Conservation (phyloP, 1,140 invertebrate genomes). For the Lucilia sericata region DNA sequence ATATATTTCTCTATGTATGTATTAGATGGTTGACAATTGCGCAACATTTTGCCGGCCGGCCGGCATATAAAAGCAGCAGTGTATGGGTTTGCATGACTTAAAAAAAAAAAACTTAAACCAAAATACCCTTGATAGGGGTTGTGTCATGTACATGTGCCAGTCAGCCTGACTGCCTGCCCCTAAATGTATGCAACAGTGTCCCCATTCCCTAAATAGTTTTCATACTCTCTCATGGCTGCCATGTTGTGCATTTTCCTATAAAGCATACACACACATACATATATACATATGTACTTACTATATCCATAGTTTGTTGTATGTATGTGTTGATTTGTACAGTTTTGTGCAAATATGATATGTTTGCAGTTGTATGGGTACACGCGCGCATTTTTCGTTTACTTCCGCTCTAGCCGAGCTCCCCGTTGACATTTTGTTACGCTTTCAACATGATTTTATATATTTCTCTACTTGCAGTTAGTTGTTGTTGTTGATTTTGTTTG, state of each 20-base stretch:
- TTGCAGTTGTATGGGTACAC: slow-evolving; percentile 29
- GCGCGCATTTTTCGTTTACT: slow-evolving; percentile 34
- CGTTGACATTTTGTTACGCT: slow-evolving; percentile 20
- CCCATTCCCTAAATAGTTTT: slow-evolving; percentile 25
- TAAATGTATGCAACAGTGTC: slow-evolving; percentile 27
- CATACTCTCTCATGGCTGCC: background rate
- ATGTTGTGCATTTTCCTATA: background rate
- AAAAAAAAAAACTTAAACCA: background rate
- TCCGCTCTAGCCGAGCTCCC: background rate
- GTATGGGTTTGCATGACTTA: background rate
- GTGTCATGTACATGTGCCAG: background rate
- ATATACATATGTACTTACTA: too few relatives aligned
- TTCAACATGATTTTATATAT: background rate
- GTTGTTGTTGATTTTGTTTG: background rate
- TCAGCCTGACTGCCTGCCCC: too few relatives aligned
- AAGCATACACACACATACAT: too few relatives aligned
- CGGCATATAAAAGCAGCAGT: background rate
- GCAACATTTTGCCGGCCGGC: slow-evolving; percentile 64
- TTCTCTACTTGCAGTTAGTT: background rate
- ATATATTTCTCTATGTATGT: background rate
- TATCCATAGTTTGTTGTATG: background rate
- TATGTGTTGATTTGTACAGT: background rate
- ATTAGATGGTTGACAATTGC: slow-evolving; percentile 50
- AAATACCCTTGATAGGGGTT: slow-evolving; percentile 39
- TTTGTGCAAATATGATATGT: background rate